Base-by-base conservation (phyloP, 2,113 vertebrate genomes). In the Empidonax traillii region DNA sequence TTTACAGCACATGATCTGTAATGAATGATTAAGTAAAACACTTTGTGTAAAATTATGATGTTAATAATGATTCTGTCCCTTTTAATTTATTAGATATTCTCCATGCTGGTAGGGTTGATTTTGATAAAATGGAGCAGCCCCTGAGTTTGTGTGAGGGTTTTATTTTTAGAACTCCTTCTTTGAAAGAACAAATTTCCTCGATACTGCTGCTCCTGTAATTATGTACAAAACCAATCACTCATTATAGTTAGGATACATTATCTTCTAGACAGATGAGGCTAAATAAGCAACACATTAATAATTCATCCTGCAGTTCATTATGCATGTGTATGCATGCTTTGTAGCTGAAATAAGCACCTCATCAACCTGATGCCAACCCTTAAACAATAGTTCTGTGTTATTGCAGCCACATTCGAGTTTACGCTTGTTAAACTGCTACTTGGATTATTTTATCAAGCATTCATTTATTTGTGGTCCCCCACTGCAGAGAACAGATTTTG, bases 251-350 rank as follows among this genome's bases (percentile, higher is more conserved):
- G 99, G 99, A 99, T 99, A 99, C 99, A 99, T 99, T 99, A 99
- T 99, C 99, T 99, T 99, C 98, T 98, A 99, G 99, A 99, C 99
- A 99, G 99, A 99, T 99, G 99, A 99, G 99, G 98, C 99, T 99
- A 99, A 99, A 99, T 99, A 99, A 99, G 99, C 99, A 99, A 98
- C 98, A 98, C 99, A 99, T 99, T 99, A 99, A 99, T 99, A 99
- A 99, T 99, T 99, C 99, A 99, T 99, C 97, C 96, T 95, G 97
- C 98, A 98, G 99, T 99, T 99, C 99, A 99, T 99, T 99, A 99
- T 99, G 99, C 99, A 99, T 99, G 99, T 98, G 98, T 99, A 97
- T 99, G 99, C 98, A 98, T 98, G 99, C 99, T 98, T 99, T 97
- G 87, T 98, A 98, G 98, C 98, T 98, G 97, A 98, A 98, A 98